These are phyloP conservation scores for Thecocarcelia acutangulata DNA, from an alignment of 2,888 invertebrate genomes.

Conservation along the genomic window DNA sequence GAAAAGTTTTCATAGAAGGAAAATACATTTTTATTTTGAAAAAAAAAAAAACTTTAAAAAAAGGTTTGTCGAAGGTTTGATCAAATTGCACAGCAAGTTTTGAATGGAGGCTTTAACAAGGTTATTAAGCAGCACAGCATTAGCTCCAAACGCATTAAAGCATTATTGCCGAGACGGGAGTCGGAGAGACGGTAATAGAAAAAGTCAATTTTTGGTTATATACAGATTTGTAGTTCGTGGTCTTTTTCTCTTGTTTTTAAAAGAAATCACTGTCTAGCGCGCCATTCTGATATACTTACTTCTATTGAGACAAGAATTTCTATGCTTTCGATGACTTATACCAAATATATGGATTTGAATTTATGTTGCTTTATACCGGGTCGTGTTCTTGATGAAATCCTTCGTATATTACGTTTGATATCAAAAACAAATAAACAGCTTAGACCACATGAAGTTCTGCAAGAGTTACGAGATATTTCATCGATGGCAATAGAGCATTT, in stretches of 20 bases:
- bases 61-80: constrained; percentile 92
- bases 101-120: constrained; percentile 91
- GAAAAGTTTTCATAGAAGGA: constrained; percentile 25
- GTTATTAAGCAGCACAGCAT: constrained; percentile 89
- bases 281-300: constrained; percentile 94
- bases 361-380: constrained; percentile 96
- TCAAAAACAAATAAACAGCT: constrained; percentile 86
- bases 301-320: constrained; percentile 95
- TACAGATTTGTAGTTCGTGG: not conserved
- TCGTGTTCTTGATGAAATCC: constrained; percentile 94
- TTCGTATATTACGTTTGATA: constrained; percentile 87
- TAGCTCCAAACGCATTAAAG: constrained; percentile 90
- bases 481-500: constrained; percentile 96
- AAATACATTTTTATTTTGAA: constrained; percentile 31
- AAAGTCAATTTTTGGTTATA: not conserved
- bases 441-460: constrained; percentile 91
- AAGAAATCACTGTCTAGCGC: constrained; percentile 90
- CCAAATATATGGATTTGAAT: constrained; percentile 90
- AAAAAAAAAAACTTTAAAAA: no score
- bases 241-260: constrained; percentile 4
- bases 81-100: constrained; percentile 86
- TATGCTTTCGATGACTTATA: constrained; percentile 95
- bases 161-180: constrained; percentile 91
- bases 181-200: constrained; percentile 87
- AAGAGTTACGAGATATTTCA: constrained; percentile 94